These are phyloP conservation scores for Brevipalpus yothersi DNA, from an alignment of 1,140 invertebrate genomes.

Conservation along the genomic window DNA sequence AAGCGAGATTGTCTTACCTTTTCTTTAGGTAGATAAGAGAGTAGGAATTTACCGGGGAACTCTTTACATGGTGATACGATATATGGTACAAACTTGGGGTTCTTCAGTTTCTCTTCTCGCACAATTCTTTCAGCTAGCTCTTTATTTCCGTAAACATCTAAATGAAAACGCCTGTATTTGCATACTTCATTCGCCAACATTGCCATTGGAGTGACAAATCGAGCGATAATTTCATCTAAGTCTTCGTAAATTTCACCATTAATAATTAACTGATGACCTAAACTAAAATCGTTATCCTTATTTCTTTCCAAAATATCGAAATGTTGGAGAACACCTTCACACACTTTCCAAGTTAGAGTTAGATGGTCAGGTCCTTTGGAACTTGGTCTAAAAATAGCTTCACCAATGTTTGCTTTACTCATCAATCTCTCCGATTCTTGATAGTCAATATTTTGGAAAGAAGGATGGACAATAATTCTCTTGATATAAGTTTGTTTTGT, in stretches of 20 bases:
- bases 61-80: conserved; percentile 60
- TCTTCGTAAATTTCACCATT: conserved; percentile 63
- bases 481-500: conserved; percentile 61
- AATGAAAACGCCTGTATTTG: conserved; percentile 38
- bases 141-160: conserved; percentile 18
- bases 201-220: conserved; percentile 88
- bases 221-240: conserved; percentile 92
- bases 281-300: conserved; percentile 84
- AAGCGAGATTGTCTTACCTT: conserved; percentile 18
- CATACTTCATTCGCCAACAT: conserved; percentile 64
- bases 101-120: conserved; percentile 57
- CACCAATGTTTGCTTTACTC: conserved; percentile 76
- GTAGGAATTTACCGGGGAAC: conserved; percentile 77
- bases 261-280: conserved; percentile 70
- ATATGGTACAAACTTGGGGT: conserved; percentile 69
- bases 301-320: conserved; percentile 85
- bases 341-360: conserved; percentile 95
- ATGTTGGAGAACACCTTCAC: conserved; percentile 77
- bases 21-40: conserved; percentile 70
- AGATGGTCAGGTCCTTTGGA: conserved; percentile 87
- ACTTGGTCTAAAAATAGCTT: conserved; percentile 82
- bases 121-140: conserved; percentile 67
- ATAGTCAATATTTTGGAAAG: conserved; percentile 89
- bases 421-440: conserved; percentile 73
- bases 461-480: conserved; percentile 86